phyloP scores from a whole-genome alignment of 2,797 vertebrate genomes.

The Myiotriccus ornatus region DNA sequence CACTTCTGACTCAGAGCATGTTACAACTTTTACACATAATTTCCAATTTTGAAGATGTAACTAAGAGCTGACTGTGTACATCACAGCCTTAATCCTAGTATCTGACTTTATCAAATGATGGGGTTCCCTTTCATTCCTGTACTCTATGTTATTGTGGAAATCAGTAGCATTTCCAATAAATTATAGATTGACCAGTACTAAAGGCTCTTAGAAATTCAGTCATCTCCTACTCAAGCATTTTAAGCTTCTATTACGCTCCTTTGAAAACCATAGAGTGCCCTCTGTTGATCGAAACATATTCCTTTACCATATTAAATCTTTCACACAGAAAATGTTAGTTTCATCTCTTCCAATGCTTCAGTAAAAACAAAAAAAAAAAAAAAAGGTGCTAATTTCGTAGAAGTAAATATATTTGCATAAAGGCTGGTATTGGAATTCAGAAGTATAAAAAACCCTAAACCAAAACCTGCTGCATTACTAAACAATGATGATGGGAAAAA shows the following conservation, averaged over 20 bases:
- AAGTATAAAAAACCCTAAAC: not conserved
- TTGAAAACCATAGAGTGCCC: conserved; percentile 79
- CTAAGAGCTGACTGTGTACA: conserved; percentile 34
- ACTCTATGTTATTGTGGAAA: conserved; percentile 65
- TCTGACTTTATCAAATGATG: conserved; percentile 69
- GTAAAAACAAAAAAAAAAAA: not conserved
- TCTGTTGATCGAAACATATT: conserved; percentile 73
- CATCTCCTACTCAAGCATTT: not conserved
- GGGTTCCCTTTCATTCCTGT: conserved; percentile 70
- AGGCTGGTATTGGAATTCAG: not conserved
- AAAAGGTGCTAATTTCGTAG: not conserved
- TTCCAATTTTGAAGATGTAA: conserved; percentile 47
- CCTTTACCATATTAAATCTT: not conserved
- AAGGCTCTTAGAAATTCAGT: conserved; percentile 32
- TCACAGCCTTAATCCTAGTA: conserved; percentile 57
- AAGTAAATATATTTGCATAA: not conserved
- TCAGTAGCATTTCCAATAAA: conserved; percentile 75
- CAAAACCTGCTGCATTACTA: not conserved
- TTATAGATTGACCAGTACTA: conserved; percentile 72
- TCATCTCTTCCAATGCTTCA: not conserved
- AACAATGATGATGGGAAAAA: not conserved
- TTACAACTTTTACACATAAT: conserved; percentile 48
- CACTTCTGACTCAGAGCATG: not conserved
- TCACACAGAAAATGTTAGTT: not conserved
- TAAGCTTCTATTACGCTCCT: conserved; percentile 17